Evolutionary conservation across 1,140 invertebrate species (phyloP).

Genomic region (Eumaeus atala): DNA sequence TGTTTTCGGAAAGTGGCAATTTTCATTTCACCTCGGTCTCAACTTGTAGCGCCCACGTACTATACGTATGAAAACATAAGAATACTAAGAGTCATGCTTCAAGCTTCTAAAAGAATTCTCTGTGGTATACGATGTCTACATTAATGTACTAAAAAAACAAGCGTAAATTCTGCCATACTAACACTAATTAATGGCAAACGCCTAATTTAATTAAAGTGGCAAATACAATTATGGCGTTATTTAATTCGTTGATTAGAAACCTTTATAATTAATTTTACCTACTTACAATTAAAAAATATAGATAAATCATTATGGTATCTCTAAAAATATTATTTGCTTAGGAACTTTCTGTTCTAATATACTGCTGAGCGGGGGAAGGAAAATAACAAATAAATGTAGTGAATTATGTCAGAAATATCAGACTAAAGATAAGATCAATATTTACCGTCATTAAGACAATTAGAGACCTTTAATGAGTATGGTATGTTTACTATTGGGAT

Average conservation of each 20-base stretch:
- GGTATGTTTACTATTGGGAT: no score
- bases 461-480: no score
- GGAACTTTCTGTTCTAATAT: constrained; percentile 67
- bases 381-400: no score
- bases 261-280: constrained; percentile 59
- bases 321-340: constrained; percentile 56
- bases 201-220: background rate
- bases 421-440: no score
- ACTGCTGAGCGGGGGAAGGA: constrained; percentile 28
- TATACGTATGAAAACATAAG: no score
- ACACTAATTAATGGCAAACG: background rate
- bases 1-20: no score
- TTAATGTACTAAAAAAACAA: background rate
- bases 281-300: constrained; percentile 62
- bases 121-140: background rate
- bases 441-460: no score
- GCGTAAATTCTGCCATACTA: constrained; percentile 18
- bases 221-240: constrained; percentile 35
- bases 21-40: no score
- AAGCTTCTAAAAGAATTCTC: no score
- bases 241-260: constrained; percentile 71
- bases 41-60: no score
- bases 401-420: no score
- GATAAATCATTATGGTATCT: constrained; percentile 54
- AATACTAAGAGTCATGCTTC: no score